Evolutionary conservation across 2,797 vertebrate genomes (phyloP).

Genomic region (Ptychadena robeensis): DNA sequence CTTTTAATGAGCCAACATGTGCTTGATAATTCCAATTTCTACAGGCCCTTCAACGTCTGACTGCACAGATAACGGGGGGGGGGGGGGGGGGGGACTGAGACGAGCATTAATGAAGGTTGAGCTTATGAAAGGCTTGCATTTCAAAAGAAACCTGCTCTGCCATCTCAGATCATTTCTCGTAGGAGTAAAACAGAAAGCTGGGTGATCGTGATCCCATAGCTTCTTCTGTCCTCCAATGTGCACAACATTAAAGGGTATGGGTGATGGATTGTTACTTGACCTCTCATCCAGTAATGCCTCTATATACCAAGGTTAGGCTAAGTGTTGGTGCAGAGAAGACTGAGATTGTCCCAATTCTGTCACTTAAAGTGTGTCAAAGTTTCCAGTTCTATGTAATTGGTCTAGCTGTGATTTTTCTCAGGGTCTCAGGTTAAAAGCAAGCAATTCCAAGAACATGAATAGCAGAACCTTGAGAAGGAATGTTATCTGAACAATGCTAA

Average conservation of each 20-base stretch:
- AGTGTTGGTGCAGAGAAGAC: background rate
- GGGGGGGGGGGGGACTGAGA: background rate
- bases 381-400: background rate
- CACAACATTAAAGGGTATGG: background rate
- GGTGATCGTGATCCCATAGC: background rate
- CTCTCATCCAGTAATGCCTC: background rate
- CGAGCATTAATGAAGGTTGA: constrained; percentile 31
- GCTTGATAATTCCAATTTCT: constrained; percentile 41
- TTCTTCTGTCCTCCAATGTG: constrained; percentile 4
- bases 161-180: constrained; percentile 10
- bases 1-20: constrained; percentile 46
- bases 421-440: background rate
- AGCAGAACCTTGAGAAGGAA: background rate
- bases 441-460: background rate
- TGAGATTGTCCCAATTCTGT: background rate
- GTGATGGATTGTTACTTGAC: background rate
- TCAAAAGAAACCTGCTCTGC: constrained; percentile 2
- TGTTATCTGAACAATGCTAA: background rate
- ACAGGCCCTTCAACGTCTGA: background rate
- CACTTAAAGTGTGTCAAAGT: background rate
- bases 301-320: background rate
- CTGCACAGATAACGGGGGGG: background rate
- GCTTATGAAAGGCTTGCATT: constrained; percentile 31
- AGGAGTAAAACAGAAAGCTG: constrained; percentile 1
- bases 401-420: constrained; percentile 16